These are phyloP conservation scores for Hippolais icterina DNA, from an alignment of 2,113 vertebrate species.

Conservation along the genomic window DNA sequence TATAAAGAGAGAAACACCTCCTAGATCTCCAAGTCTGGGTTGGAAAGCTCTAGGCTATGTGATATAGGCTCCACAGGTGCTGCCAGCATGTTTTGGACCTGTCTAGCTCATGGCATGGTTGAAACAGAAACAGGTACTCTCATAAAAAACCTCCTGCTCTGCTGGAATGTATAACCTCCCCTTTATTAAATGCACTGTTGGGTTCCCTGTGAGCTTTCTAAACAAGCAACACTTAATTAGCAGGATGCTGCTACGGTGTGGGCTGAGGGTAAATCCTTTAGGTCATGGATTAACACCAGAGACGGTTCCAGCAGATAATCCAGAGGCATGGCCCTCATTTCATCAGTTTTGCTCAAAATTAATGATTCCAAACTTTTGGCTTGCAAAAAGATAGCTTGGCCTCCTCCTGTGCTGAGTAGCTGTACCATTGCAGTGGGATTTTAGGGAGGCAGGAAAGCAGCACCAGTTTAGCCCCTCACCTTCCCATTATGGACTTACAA, in stretches of 20 bases:
- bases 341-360: neutral
- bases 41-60: neutral
- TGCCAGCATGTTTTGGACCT: neutral
- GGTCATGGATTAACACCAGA: neutral
- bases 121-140: neutral
- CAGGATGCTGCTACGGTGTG: neutral
- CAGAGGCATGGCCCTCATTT: neutral
- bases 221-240: neutral
- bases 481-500: neutral
- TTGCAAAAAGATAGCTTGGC: fast-evolving
- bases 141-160: neutral
- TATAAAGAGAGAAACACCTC: neutral
- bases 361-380: neutral
- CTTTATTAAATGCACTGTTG: neutral
- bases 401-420: neutral
- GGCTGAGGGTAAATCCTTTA: neutral
- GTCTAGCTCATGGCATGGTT: fast-evolving
- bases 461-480: neutral
- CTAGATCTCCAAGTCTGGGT: neutral
- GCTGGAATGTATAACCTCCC: neutral
- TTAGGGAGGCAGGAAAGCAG: neutral
- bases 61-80: fast-evolving
- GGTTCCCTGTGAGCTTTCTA: neutral
- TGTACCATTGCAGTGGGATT: neutral
- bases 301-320: neutral